Conservation (phyloP, 2,113 vertebrate species). For the Sorex araneus region DNA sequence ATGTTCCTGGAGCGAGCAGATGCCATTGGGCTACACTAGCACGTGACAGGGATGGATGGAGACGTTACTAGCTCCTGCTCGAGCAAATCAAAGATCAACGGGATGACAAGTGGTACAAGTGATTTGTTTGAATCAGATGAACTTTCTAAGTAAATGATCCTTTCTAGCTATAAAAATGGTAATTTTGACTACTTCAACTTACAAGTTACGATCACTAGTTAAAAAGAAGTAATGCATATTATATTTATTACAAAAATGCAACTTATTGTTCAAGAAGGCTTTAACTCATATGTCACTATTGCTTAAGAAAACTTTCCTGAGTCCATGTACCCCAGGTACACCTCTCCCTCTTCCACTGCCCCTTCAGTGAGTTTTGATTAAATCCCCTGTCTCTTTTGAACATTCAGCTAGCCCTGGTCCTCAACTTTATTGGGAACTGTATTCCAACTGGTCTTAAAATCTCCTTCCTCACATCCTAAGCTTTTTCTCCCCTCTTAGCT, state of each 20-base stretch:
- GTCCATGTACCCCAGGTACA: neutral
- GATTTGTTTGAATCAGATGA: slow-evolving; percentile 21
- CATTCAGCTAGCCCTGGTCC: neutral
- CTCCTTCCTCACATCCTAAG: neutral
- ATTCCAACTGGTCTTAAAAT: neutral
- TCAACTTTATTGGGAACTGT: neutral
- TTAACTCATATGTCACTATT: neutral
- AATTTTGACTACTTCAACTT: slow-evolving; percentile 26
- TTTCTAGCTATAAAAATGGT: slow-evolving; percentile 30
- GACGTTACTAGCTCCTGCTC: no score
- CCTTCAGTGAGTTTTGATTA: neutral
- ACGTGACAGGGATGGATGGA: no score
- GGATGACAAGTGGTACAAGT: no score
- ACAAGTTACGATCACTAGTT: neutral
- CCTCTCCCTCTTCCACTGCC: neutral
- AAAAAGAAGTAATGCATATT: neutral
- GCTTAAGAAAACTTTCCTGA: neutral
- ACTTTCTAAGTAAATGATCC: neutral
- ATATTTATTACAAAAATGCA: slow-evolving; percentile 29
- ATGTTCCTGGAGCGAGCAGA: no score
- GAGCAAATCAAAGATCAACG: no score
- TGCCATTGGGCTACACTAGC: no score
- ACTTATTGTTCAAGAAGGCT: neutral
- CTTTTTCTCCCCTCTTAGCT: neutral
- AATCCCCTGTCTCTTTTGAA: neutral